phyloP scores from a whole-genome alignment of 2,113 vertebrate genomes.

The Pluvialis apricaria region DNA sequence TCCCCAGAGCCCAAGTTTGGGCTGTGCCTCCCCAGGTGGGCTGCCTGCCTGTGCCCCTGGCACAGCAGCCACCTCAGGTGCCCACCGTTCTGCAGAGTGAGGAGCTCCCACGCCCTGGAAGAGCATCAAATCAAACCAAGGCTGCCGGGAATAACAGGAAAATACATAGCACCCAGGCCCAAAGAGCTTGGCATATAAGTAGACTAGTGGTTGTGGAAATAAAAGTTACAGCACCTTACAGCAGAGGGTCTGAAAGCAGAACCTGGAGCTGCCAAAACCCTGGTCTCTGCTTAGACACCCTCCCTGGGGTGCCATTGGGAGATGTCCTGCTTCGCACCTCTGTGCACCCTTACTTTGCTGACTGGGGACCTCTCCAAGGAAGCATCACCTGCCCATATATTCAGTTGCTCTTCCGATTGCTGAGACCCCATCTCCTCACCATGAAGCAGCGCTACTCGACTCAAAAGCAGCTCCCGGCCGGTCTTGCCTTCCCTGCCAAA shows the following conservation, averaged over 20 bases:
- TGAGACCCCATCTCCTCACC: fast-evolving
- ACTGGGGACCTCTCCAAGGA: background rate
- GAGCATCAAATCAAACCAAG: background rate
- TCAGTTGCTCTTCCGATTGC: fast-evolving
- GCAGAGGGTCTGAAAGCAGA: background rate
- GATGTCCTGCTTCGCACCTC: background rate
- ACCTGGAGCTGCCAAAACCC: background rate
- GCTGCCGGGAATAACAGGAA: background rate
- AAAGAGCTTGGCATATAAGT: background rate
- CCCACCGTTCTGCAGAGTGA: fast-evolving
- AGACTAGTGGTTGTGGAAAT: background rate
- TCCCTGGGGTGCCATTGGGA: background rate
- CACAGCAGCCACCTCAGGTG: background rate
- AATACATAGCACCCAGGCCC: background rate
- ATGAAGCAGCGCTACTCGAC: fast-evolving
- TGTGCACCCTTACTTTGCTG: background rate
- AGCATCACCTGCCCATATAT: background rate
- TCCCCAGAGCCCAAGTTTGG: background rate
- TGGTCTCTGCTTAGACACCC: background rate
- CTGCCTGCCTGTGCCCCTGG: background rate
- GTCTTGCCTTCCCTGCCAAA: background rate
- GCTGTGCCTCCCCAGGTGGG: fast-evolving
- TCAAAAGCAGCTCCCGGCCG: fast-evolving
- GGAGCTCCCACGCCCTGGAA: background rate
- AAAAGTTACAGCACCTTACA: background rate